These are phyloP conservation scores for Anoplophora glabripennis DNA, from an alignment of 1,140 invertebrate species.

Conservation along the genomic window DNA sequence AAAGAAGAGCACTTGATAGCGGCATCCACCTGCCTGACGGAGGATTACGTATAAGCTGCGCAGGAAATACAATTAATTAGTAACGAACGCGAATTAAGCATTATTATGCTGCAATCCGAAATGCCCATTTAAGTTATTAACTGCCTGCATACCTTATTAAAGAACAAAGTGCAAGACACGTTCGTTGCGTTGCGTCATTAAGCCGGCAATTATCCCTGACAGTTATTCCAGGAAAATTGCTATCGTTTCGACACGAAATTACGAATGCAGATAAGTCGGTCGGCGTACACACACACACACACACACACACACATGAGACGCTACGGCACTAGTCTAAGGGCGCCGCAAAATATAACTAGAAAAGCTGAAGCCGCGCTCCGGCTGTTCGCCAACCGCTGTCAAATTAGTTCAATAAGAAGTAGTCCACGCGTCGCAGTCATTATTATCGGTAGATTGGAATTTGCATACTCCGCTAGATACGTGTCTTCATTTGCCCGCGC, in stretches of 20 bases:
- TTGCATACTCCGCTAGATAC: slow-evolving; percentile 39
- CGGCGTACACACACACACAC: not conserved
- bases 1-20: no score
- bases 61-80: no score
- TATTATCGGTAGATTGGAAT: slow-evolving; percentile 45
- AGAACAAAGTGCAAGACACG: no score
- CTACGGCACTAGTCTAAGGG: slow-evolving; percentile 22
- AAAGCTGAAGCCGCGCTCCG: slow-evolving; percentile 37
- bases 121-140: no score
- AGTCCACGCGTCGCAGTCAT: slow-evolving; percentile 47
- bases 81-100: no score
- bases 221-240: slow-evolving; percentile 8
- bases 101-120: no score
- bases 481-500: slow-evolving; percentile 39
- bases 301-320: not conserved
- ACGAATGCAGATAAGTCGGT: slow-evolving; percentile 9
- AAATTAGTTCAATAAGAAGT: slow-evolving; percentile 49
- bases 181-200: not conserved
- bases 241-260: slow-evolving; percentile 7
- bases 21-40: no score
- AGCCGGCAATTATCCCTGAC: slow-evolving; percentile 8
- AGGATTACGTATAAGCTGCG: no score
- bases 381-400: slow-evolving; percentile 40
- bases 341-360: slow-evolving; percentile 30
- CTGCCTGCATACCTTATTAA: no score